Percentiles rank a stretch among this genome's conserved stretches.
Evolutionary conservation across 2,888 invertebrate genomes (phyloP).

Genomic region (Eueremaeus valkanovi): DNA sequence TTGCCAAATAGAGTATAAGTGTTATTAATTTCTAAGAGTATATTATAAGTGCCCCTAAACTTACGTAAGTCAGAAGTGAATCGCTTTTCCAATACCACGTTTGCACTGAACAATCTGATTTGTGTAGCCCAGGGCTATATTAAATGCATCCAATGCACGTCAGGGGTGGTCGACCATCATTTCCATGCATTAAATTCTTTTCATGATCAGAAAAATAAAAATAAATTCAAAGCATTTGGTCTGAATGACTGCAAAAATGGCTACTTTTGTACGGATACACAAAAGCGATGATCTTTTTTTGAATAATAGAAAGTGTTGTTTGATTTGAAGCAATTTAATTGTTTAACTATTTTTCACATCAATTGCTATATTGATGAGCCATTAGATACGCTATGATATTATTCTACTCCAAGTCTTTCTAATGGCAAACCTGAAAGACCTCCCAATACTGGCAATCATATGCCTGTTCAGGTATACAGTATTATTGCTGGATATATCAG

Average conservation of each 20-base stretch:
- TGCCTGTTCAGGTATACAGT: background rate
- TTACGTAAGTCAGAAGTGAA: conserved; percentile 31
- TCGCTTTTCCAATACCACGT: background rate
- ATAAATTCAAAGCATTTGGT: background rate
- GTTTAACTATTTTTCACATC: background rate
- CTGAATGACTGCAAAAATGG: background rate
- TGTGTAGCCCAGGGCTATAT: conserved; percentile 2
- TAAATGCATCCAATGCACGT: conserved; percentile 9
- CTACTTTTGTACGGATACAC: background rate
- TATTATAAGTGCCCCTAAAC: background rate
- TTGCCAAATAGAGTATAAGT: conserved; percentile 25
- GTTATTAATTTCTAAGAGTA: conserved; percentile 27
- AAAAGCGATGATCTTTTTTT: background rate
- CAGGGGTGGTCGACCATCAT: conserved; percentile 11
- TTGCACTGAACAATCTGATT: background rate
- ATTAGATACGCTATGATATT: background rate
- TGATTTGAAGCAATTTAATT: background rate
- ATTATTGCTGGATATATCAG: background rate
- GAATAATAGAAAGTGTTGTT: background rate
- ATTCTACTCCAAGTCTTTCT: no score
- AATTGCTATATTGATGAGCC: background rate
- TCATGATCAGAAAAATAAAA: background rate
- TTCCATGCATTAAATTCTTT: background rate
- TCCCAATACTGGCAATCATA: background rate
- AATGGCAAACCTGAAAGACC: background rate